Evolutionary conservation across 2,797 vertebrate genomes (phyloP).

Genomic region (Sebastes cheni): DNA sequence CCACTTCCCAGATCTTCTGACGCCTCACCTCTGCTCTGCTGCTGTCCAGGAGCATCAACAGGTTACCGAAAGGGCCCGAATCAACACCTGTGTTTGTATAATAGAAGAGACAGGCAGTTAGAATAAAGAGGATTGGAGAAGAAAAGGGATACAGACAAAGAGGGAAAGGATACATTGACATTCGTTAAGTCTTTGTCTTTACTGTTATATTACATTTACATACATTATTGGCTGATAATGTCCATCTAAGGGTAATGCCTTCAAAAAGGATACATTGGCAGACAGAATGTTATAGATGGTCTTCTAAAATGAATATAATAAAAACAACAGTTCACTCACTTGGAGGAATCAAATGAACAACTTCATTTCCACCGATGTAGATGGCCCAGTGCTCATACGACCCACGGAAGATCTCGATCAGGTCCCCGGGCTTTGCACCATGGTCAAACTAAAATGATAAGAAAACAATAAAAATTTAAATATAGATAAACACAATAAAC

Average conservation of each 20-base stretch:
- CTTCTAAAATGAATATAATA: fast-evolving
- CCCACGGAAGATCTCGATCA: slow-evolving; percentile 76
- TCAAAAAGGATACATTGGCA: background rate
- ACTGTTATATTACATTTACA: background rate
- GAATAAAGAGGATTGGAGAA: background rate
- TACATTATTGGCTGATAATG: background rate
- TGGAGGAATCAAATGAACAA: slow-evolving; percentile 72
- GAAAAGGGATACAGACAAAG: background rate
- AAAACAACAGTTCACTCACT: slow-evolving; percentile 41
- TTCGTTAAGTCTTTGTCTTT: background rate
- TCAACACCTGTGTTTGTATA: slow-evolving; percentile 40
- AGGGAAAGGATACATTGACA: background rate
- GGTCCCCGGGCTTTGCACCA: slow-evolving; percentile 71
- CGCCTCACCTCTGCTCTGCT: slow-evolving; percentile 73
- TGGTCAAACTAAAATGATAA: slow-evolving; percentile 39
- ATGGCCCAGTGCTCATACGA: slow-evolving; percentile 80
- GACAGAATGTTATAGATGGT: background rate
- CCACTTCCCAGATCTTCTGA: slow-evolving; percentile 74
- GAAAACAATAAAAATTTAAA: background rate
- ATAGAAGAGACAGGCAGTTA: background rate
- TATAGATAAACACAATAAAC: background rate
- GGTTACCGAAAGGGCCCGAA: background rate
- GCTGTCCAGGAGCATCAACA: slow-evolving; percentile 57
- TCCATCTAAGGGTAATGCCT: background rate
- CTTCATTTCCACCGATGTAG: slow-evolving; percentile 69